Evolutionary conservation across 2,888 invertebrate genomes (phyloP).

Genomic region (Latheticus oryzae): DNA sequence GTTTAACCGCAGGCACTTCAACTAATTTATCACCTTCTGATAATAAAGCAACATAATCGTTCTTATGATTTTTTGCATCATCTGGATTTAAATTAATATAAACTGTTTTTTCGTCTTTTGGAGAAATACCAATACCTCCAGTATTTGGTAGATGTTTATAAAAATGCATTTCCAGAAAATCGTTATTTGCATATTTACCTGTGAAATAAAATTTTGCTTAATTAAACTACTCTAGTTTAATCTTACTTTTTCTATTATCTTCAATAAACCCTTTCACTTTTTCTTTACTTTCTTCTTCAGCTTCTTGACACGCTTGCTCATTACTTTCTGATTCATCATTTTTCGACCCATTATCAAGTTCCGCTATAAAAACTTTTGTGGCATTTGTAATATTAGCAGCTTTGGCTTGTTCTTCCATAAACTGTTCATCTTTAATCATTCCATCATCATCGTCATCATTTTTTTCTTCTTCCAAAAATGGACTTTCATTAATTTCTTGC

Average conservation of each 20-base stretch:
- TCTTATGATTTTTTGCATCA: background rate
- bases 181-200: background rate
- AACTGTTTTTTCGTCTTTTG: constrained; percentile 2
- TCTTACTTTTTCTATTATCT: too few relatives aligned
- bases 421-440: background rate
- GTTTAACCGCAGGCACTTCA: constrained; percentile 15
- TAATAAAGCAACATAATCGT: too few relatives aligned
- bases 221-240: too few relatives aligned
- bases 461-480: background rate
- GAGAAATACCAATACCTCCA: background rate
- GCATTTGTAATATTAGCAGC: background rate
- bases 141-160: constrained; percentile 13
- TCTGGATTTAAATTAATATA: constrained; percentile 18
- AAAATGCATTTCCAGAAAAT: constrained; percentile 22
- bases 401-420: background rate
- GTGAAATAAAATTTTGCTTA: too few relatives aligned
- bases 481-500: background rate
- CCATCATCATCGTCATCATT: background rate
- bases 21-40: constrained; percentile 13
- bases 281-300: background rate
- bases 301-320: background rate
- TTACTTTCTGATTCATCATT: background rate
- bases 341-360: background rate
- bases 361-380: background rate
- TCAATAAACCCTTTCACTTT: background rate